Base-by-base conservation (phyloP, 2,888 invertebrate species). In the Phaedon cochleariae region DNA sequence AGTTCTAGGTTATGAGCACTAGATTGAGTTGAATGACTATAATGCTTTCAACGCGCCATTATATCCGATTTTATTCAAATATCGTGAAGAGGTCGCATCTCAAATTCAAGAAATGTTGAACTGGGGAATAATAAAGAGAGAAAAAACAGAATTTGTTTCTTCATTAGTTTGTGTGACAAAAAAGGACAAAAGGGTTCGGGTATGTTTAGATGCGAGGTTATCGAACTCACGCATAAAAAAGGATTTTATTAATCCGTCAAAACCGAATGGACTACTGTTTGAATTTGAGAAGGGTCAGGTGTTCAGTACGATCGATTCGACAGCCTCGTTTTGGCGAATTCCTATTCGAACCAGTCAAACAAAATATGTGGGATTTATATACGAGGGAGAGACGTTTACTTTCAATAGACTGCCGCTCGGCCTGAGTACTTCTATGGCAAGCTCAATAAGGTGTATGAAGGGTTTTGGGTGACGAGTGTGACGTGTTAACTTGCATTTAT, bases 151-250 rank as follows among this genome's bases (percentile, higher is more conserved):
- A 12, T 64, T 34, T 59, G 37, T 64, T n/a, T 59, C 55, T 7
- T 61, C 64, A 5, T 20, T 67, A 64, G n/a, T n/a, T n/a, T n/a
- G n/a, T n/a, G n/a, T n/a, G n/a, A n/a, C n/a, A n/a, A n/a, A n/a
- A n/a, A n/a, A 66, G 29, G 64, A 65, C 41, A 61, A 48, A n/a
- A 37, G 57, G 2, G 59, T 71, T 2, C 46, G 69, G 12, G 22
- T 69, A 12, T 71, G 71, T 57, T 15, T 71, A 22, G 67, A 69
- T 49, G 67, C 69, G n/a, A 48, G 67, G 3, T n/a, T 41, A 17
- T 54, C 64, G n/a, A 70, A 70, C 45, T 34, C 45, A 2, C 51
- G 54, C 6, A 61, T 68, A 29, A 29, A 45, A 26, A 46, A 58
- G 12, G 68, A 68, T 54, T 21, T 58, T 37, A 60, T 65, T 10